Conservation (phyloP, 2,113 vertebrate species). For the Galemys pyrenaicus region DNA sequence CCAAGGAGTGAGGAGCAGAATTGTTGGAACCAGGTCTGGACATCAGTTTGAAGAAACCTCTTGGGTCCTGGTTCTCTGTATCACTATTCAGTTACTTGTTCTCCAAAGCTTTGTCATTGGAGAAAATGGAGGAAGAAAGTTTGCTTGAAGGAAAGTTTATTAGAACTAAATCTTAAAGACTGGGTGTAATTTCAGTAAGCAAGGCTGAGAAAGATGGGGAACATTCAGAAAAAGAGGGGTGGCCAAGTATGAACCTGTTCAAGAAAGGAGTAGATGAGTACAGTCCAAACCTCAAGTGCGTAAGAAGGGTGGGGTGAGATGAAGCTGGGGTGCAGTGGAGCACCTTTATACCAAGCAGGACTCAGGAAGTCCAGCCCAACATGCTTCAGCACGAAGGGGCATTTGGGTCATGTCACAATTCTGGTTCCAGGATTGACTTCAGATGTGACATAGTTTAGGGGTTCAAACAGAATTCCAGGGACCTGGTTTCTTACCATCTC, state of each 20-base stretch:
- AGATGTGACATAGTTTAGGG: neutral
- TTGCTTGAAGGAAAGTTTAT: neutral
- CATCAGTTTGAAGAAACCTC: neutral
- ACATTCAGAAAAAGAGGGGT: slow-evolving; percentile 9
- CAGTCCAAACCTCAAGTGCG: neutral
- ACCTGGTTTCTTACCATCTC: neutral
- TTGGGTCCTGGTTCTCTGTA: neutral
- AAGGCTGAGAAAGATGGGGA: neutral
- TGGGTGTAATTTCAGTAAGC: neutral
- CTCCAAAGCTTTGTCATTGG: neutral
- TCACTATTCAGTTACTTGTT: neutral
- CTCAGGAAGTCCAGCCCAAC: neutral
- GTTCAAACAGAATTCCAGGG: neutral
- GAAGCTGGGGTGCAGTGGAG: neutral
- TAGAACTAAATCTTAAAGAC: neutral
- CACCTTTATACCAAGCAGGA: neutral
- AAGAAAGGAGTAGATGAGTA: neutral
- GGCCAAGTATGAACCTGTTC: neutral
- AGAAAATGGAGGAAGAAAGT: neutral
- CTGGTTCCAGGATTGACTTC: no score
- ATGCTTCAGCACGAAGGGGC: neutral
- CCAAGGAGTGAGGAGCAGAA: neutral
- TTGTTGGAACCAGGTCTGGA: neutral
- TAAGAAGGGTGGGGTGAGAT: neutral
- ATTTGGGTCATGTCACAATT: neutral